phyloP scores from a whole-genome alignment of 2,888 invertebrate genomes.

The Chrysolina haemoptera region DNA sequence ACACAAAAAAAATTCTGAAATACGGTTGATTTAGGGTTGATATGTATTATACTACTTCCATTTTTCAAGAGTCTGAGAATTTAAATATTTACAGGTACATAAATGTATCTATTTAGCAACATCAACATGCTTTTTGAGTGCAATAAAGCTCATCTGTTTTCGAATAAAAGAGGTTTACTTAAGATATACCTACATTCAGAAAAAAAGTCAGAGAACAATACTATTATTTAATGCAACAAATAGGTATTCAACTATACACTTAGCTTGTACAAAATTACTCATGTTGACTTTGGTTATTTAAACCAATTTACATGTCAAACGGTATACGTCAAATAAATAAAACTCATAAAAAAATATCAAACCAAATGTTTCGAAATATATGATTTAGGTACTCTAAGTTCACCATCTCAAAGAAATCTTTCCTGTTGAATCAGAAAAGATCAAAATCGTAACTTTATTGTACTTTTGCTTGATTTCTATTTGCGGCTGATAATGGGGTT shows the following conservation, averaged over 20 bases:
- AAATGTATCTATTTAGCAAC: too few species aligned
- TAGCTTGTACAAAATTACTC: not conserved
- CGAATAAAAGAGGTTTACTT: too few species aligned
- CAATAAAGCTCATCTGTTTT: too few species aligned
- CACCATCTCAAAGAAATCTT: not conserved
- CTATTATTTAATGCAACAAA: not conserved
- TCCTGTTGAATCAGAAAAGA: conserved; percentile 19
- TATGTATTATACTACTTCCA: too few species aligned
- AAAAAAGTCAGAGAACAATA: not conserved
- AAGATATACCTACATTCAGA: too few species aligned
- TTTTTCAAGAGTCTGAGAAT: too few species aligned
- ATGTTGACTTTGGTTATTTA: not conserved
- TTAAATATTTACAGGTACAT: too few species aligned
- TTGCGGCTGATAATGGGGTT: conserved; percentile 56
- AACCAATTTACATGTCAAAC: not conserved
- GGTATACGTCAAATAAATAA: not conserved
- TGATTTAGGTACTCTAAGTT: conserved; percentile 13
- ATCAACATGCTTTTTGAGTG: too few species aligned
- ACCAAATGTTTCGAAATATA: not conserved
- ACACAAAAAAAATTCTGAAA: too few species aligned
- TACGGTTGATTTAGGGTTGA: too few species aligned
- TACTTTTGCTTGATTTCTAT: conserved; percentile 59
- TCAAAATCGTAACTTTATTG: conserved; percentile 52
- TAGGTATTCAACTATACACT: not conserved
- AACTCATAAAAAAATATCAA: not conserved